Percentiles rank a stretch among this genome's conserved stretches.
phyloP scores from a whole-genome alignment of 2,888 invertebrate species.

The Hypsopygia costalis region DNA sequence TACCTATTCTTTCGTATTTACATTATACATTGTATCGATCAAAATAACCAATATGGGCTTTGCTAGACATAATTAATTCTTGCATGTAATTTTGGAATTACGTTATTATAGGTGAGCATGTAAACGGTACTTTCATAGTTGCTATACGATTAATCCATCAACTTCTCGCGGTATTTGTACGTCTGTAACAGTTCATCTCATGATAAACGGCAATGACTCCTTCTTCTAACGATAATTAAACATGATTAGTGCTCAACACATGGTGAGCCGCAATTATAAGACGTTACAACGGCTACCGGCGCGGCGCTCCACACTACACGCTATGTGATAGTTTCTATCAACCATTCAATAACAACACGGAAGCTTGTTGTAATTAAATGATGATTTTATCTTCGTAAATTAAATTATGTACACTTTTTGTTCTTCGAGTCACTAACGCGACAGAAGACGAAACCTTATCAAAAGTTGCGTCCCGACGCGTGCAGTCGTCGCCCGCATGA shows the following conservation, averaged over 20 bases:
- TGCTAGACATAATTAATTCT: too few relatives aligned
- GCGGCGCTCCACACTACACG: conserved; percentile 53
- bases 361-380: conserved; percentile 54
- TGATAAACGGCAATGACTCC: conserved; percentile 76
- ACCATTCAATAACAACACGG: conserved; percentile 66
- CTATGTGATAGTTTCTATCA: conserved; percentile 60
- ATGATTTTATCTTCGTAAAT: conserved; percentile 34
- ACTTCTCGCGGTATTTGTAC: conserved; percentile 57
- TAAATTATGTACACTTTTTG: too few relatives aligned
- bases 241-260: conserved; percentile 77
- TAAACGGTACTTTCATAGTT: conserved; percentile 25
- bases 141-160: conserved; percentile 48
- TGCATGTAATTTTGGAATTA: too few relatives aligned
- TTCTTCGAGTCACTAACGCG: conserved; percentile 27
- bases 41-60: too few relatives aligned
- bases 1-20: too few relatives aligned
- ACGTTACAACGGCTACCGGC: conserved; percentile 67
- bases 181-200: conserved; percentile 77
- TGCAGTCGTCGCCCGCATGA: conserved; percentile 38
- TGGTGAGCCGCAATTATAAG: conserved; percentile 72
- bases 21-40: too few relatives aligned
- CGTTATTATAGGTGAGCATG: too few relatives aligned
- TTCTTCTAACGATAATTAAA: conserved; percentile 70
- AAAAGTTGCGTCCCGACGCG: conserved; percentile 25
- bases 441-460: conserved; percentile 11